Base-by-base conservation (phyloP, 2,888 invertebrate species). In the Harmothoe impar region DNA sequence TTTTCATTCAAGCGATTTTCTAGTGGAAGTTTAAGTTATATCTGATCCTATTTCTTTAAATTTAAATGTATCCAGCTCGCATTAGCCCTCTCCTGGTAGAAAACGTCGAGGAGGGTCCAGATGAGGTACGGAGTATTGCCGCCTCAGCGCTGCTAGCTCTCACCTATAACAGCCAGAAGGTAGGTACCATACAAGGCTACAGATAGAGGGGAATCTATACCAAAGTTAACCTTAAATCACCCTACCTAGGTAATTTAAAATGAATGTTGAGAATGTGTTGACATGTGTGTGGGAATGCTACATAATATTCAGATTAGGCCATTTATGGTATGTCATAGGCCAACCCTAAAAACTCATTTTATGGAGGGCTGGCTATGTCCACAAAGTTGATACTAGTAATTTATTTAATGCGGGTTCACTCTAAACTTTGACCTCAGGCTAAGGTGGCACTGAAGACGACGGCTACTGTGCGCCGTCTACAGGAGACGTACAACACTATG, bases 81-180 rank as follows among this genome's bases (percentile, higher is more conserved):
- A n/a, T 86, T 3, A 54, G 54, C 29, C 94, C 94, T 31, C 91
- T 93, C 51, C 91, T 95, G 25, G 90, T 95, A 91, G 91, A 93
- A 54, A 93, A 93, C 90, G 91, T 95, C 23, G 93, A 94, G 51
- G 91, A 90, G n/a, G 91, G 92, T 23, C 90, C 92, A 25, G 93
- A 92, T 5, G 92, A 91, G 62, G 89, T 94, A 43, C 93, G 93
- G 91, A 92, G 92, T 35, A 91, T 94, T 25, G 94, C 94, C 5
- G 93, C 94, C 23, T 95, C 95, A 43, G 94, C 94, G 7, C 91
- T 95, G 1, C 94, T 94, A 93, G 94, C 94, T 5, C 93, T 95
- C 0, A 93, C 95, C 68, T 94, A 93, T 90, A 95, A 95, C 92
- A 94, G 94, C 90, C 95, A 95, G 89, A 95, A 95, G 94, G 95